These are phyloP conservation scores for Otolemur crassicaudatus DNA, from an alignment of 2,797 vertebrate species.

Conservation along the genomic window DNA sequence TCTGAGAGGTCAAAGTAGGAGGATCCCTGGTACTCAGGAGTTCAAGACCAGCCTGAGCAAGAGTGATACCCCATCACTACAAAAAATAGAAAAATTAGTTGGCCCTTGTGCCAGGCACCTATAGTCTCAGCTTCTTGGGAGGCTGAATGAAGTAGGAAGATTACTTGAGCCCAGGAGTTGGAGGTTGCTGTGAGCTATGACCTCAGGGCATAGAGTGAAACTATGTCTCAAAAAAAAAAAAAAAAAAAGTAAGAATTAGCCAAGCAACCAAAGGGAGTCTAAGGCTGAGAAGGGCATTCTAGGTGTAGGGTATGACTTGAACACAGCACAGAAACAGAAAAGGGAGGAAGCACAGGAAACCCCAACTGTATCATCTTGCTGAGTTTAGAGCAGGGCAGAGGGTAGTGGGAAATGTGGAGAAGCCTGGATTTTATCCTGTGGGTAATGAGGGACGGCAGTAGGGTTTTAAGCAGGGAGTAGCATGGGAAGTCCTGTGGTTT, in stretches of 20 bases:
- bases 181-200: too few species aligned
- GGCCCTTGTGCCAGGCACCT: too few species aligned
- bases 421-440: background rate
- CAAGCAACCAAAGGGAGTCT: background rate
- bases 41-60: too few species aligned
- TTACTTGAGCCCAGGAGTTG: too few species aligned
- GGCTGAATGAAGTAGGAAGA: too few species aligned
- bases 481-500: background rate
- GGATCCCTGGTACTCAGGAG: too few species aligned
- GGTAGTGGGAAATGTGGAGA: background rate
- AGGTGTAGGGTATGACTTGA: background rate
- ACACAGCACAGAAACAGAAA: background rate
- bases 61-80: too few species aligned
- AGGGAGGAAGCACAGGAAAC: background rate
- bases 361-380: background rate
- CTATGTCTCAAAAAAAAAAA: too few species aligned
- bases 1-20: too few species aligned
- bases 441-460: background rate
- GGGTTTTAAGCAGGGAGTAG: background rate
- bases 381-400: background rate
- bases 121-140: too few species aligned
- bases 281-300: background rate
- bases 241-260: background rate
- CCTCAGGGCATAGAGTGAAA: too few species aligned
- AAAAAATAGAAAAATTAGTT: too few species aligned